Evolutionary conservation across 2,888 invertebrate species (phyloP), one percentile per base, ranked within the genome.

Genomic region (Nasonovia ribisnigri): DNA sequence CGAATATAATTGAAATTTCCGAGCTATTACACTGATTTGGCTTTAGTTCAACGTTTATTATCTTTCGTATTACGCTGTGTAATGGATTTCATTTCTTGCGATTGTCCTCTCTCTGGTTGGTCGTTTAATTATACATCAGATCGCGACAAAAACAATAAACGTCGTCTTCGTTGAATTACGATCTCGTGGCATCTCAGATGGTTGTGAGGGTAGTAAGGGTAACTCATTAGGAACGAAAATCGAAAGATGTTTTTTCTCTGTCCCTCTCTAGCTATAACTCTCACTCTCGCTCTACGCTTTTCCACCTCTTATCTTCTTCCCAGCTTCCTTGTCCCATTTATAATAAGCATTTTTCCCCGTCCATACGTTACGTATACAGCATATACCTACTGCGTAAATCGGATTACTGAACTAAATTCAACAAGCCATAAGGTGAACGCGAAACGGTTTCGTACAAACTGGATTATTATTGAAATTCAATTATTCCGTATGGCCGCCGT

Each of bases 1-100:
- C 67, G 77, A 92, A 92, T 90, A 89, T 90, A 93, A 93, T 84
- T 93, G 89, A 93, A 93, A 93, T 93, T 93, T 93, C 93, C 93
- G 20, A 84, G 93, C 93, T 93, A 90, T 93, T 90, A 84, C 89
- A 84, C 93, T 84, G 89, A 93, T 93, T 93, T 93, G 93, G 93
- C 93, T 93, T 57, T 57, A 8, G 89, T 84, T 90, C 89, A 93
- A 84, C 89, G 89, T 90, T 93, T 84, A 93, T 93, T 90, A 93
- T 93, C 93, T 90, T 89, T 57, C 57, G 93, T 84, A 57, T 84
- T 84, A 90, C 90, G 84, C 48, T 36, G 54, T 89, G 93, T 84
- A 89, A 90, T 90, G 89, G 84, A 92, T 92, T 88, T 88, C 92
- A 54, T 88, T 92, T 92, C 92, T 92, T 88, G 92, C 87, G 67